phyloP scores from a whole-genome alignment of 2,113 vertebrate genomes.

The Trinectes maculatus region DNA sequence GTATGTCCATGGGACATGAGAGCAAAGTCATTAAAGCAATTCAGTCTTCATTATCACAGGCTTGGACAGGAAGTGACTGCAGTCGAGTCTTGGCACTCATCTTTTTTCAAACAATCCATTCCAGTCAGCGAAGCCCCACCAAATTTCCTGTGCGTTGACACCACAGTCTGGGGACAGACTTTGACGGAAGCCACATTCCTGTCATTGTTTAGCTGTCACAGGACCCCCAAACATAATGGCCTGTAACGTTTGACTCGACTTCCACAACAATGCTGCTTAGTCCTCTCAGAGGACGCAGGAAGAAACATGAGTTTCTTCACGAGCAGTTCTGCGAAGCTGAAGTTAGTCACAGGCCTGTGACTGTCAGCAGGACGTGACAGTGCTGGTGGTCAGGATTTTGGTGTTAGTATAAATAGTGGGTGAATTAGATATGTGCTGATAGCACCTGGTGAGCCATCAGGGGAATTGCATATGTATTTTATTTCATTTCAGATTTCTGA shows the following conservation, averaged over 20 bases:
- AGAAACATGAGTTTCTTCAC: neutral
- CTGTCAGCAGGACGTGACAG: too few relatives aligned
- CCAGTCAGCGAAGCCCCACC: conserved; percentile 10
- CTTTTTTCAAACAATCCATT: conserved; percentile 26
- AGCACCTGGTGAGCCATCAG: too few relatives aligned
- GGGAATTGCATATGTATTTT: too few relatives aligned
- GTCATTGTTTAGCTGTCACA: conserved; percentile 47
- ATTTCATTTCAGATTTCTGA: neutral
- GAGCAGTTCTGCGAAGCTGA: neutral
- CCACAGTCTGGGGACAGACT: conserved; percentile 30
- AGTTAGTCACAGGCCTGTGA: neutral
- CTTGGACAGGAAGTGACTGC: conserved; percentile 3
- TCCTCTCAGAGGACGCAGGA: conserved; percentile 16
- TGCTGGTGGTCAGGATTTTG: too few relatives aligned
- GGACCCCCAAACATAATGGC: conserved; percentile 12
- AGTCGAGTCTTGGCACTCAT: conserved; percentile 3
- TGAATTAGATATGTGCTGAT: too few relatives aligned
- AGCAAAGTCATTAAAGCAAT: conserved; percentile 2
- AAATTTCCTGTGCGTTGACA: conserved; percentile 38
- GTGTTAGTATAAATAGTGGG: too few relatives aligned
- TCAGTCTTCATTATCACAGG: conserved; percentile 3
- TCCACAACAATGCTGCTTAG: conserved; percentile 44
- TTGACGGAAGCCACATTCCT: conserved; percentile 53
- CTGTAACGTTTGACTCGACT: conserved; percentile 17
- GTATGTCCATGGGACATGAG: neutral